Conservation (phyloP, 2,888 invertebrate species). For the Oxyscelio sp. region DNA sequence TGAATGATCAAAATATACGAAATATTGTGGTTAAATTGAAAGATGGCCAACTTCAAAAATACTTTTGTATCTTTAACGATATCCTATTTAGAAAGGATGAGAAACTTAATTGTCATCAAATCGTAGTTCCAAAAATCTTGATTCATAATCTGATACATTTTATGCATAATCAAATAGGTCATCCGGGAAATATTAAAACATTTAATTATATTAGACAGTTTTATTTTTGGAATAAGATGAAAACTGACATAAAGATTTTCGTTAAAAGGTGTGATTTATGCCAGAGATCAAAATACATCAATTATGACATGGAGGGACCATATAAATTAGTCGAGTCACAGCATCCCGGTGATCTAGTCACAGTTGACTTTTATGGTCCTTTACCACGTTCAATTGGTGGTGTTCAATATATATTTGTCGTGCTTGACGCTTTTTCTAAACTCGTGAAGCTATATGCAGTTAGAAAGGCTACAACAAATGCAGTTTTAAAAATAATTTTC, state of each 20-base stretch:
- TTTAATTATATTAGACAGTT: slow-evolving; percentile 49
- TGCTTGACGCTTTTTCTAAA: background rate
- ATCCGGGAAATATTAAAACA: slow-evolving; percentile 66
- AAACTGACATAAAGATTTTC: slow-evolving; percentile 35
- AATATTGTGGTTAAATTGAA: background rate
- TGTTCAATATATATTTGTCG: no score
- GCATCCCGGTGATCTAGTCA: slow-evolving; percentile 27
- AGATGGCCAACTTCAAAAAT: background rate
- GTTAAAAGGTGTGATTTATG: slow-evolving; percentile 35
- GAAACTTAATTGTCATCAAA: background rate
- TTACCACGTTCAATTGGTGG: slow-evolving; percentile 23
- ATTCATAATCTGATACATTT: background rate
- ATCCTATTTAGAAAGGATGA: background rate
- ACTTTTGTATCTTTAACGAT: background rate
- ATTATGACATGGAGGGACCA: slow-evolving; percentile 27
- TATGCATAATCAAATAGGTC: slow-evolving; percentile 55
- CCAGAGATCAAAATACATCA: slow-evolving; percentile 11
- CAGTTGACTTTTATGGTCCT: slow-evolving; percentile 45
- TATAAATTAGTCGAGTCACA: background rate
- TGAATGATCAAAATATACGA: background rate
- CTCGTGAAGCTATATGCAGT: slow-evolving; percentile 12
- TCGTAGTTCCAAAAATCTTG: background rate
- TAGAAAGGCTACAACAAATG: slow-evolving; percentile 16
- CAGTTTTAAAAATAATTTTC: slow-evolving; percentile 5
- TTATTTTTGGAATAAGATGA: slow-evolving; percentile 68